Percentiles rank a stretch among this genome's conserved stretches.
Evolutionary conservation across 2,113 vertebrate genomes (phyloP).

Genomic region (Athene noctua): DNA sequence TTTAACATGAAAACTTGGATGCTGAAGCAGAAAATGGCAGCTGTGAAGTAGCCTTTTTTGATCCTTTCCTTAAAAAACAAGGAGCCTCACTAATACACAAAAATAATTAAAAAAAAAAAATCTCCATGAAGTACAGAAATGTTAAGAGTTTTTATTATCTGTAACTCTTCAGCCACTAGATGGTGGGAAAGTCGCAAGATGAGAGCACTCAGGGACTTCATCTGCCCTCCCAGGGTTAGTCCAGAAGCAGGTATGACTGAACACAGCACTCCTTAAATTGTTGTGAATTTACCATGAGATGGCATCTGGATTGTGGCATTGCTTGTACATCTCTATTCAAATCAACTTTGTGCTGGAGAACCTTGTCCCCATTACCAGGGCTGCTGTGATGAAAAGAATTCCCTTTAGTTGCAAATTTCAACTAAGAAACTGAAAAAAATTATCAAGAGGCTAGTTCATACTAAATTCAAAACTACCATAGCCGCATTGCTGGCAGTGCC

Average conservation of each 20-base stretch:
- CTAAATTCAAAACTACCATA: neutral
- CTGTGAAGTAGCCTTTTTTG: neutral
- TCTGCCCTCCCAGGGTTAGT: conserved; percentile 12
- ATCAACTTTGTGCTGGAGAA: neutral
- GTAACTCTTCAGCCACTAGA: conserved; percentile 49
- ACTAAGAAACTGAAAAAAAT: neutral
- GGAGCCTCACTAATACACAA: neutral
- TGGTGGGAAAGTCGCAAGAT: conserved; percentile 40
- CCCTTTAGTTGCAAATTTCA: neutral
- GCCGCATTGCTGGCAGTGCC: neutral
- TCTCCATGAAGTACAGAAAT: neutral
- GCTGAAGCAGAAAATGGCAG: neutral
- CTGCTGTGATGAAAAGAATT: neutral
- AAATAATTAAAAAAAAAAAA: neutral
- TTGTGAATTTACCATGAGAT: neutral
- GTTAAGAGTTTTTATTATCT: neutral
- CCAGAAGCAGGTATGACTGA: neutral
- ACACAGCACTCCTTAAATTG: neutral
- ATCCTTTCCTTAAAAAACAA: neutral
- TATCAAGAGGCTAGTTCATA: neutral
- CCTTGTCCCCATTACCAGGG: neutral
- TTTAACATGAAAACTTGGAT: neutral
- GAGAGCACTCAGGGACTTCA: neutral
- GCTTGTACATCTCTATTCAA: neutral
- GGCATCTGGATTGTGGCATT: neutral